Base-by-base conservation (phyloP, 1,140 invertebrate genomes). In the Dreissena rostriformis region DNA sequence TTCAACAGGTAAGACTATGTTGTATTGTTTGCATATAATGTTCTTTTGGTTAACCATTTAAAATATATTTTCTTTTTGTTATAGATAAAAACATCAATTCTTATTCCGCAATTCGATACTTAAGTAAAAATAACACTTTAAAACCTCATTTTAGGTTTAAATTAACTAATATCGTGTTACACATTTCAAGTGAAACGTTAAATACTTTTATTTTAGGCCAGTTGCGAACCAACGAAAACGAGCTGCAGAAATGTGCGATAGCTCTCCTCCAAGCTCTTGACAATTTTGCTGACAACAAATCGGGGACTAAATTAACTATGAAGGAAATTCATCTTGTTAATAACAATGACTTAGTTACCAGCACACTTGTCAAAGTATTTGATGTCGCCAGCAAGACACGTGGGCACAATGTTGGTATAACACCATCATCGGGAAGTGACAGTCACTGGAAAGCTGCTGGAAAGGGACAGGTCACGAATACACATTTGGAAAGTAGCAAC, bases 301-400 rank as follows among this genome's bases (percentile, higher is more conserved):
- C 8, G 1, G 39, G 19, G 4, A 63, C 53, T 51, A 65, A 63
- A 51, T 49, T n/a, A 67, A 22, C 10, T 67, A 51, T 77, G 17
- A 52, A 14, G 28, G 75, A 77, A 52, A 67, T 77, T 39, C 75
- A 66, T n/a, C 63, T 77, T 0, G 39, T 77, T 1, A 77, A 77
- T 24, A 77, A 67, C 53, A 51, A 28, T 14, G 28, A 22, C 7
- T n/a, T 52, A 10, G 75, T 77, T 2, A 52, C 12, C 24, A 49
- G 67, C 0, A 14, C 29, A n/a, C 63, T 77, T 52, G 57, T 26
- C 29, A 65, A 22, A 67, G 63, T 77, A 12, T 77, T 77, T 19
- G 22, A 67, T 77, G 74, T 51, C 49, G 74, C 57, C 10, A 19
- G 29, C 52, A 29, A 29, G 28, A 17, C 4, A 1, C 70, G 52